Base-by-base conservation (phyloP, 2,888 invertebrate species). In the Rhingia campestris region DNA sequence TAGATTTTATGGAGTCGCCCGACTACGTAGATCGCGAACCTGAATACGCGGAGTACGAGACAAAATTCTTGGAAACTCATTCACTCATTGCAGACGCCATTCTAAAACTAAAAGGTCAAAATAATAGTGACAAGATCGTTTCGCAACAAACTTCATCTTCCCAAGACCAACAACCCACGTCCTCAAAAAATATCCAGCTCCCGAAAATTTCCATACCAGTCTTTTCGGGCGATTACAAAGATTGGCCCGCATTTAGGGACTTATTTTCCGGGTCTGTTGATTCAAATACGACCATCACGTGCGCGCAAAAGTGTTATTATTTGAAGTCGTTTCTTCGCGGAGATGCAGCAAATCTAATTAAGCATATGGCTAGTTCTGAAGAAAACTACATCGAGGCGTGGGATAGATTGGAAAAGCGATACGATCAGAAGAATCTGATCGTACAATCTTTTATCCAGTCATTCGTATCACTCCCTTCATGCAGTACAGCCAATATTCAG, bases 361-460 rank as follows among this genome's bases (percentile, higher is more conserved):
- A 56, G 39, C 56, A 7, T 22, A 56, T 56, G 4, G 6, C 9
- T 1, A 22, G 47, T 43, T 45, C 45, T 4, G 49, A 70, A 33
- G 12, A 4, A 2, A 70, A 70, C n/a, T 70, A 70, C 30, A 4
- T 58, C 1, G 56, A 47, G 14, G 70, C 70, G 3, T 70, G 70
- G 58, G 33, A 33, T 9, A 12, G 47, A 5, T n/a, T 58, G 30
- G 69, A 54, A 9, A n/a, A 43, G 9, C 54, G 69, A 7, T 69
- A 54, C 14, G 69, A 69, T 32, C 39, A 33, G 5, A 41, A 12
- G 4, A 32, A 30, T 47, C 4, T 14, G 14, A 45, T n/a, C 12
- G 12, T 9, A 0, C 22, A 47, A 22, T 66, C 49, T 30, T 70
- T 22, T 22, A 35, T 30, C 30, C 58, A 35, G 9, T 43, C 37